Evolutionary conservation across 2,888 invertebrate genomes (phyloP).

Genomic region (Mesorhabditis spiculigera): DNA sequence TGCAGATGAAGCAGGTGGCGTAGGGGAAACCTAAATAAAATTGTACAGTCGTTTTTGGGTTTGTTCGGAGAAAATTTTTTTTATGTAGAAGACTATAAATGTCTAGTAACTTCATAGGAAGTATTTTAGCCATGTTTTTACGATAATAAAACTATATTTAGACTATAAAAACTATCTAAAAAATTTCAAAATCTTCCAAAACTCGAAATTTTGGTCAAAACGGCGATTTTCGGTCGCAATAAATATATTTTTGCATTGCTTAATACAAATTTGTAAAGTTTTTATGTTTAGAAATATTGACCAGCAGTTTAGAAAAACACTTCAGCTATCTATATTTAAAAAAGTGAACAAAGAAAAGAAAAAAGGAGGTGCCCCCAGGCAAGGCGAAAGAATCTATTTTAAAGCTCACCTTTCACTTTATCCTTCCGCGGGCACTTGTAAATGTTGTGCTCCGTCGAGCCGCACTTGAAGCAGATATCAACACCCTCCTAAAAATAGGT

Average conservation of each 20-base stretch:
- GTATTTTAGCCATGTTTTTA: too few species aligned
- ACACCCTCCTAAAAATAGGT: background rate
- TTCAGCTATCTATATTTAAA: too few species aligned
- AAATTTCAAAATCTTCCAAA: too few species aligned
- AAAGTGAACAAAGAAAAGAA: too few species aligned
- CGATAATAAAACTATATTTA: too few species aligned
- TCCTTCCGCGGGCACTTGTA: conserved; percentile 49
- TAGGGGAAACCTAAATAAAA: conserved; percentile 70
- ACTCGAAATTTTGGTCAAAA: too few species aligned
- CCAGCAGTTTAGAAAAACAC: background rate
- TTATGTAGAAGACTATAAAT: too few species aligned
- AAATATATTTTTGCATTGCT: too few species aligned
- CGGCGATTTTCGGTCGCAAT: too few species aligned
- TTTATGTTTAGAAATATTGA: background rate
- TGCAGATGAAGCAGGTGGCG: conserved; percentile 84
- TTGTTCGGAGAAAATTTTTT: too few species aligned
- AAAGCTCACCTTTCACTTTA: conserved; percentile 30
- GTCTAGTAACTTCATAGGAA: too few species aligned
- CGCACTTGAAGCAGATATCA: conserved; percentile 79
- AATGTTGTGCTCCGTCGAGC: conserved; percentile 80
- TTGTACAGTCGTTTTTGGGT: background rate
- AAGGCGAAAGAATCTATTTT: background rate
- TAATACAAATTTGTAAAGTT: background rate
- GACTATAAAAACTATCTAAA: too few species aligned
- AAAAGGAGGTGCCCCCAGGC: background rate